Evolutionary conservation across 2,888 invertebrate genomes (phyloP), one percentile per base, ranked within the genome.

Genomic region (Drosophila ezoana): DNA sequence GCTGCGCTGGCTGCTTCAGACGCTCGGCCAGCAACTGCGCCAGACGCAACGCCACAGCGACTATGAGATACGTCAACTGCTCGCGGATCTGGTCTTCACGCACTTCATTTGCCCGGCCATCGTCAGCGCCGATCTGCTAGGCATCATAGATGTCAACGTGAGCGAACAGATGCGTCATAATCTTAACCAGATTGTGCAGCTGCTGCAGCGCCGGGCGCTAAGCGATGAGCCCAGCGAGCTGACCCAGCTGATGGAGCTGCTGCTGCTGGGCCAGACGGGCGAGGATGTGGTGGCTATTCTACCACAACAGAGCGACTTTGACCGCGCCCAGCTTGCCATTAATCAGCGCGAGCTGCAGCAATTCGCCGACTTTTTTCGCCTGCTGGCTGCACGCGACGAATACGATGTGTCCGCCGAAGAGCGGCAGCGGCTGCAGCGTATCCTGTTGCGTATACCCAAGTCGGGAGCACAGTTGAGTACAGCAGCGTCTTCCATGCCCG

Each of bases 51-150:
- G 83, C 66, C 89, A 91, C 66, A 89, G 87, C 38, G 91, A 91
- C 20, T 90, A 90, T 68, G 90, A 89, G 33, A 93, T 93, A 49
- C 93, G 93, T 41, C 93, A 93, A 60, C 95, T 99, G 81, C 97
- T 98, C 90, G 97, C 97, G 0, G 99, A 99, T 90, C 93, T 99
- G 64, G 96, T 99, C 28, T 96, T 99, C 90, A 97, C 97, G 10
- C 95, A 97, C 90, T 98, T 98, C 91, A 96, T 99, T 66, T 99
- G 99, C 89, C 98, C 98, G 3, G 99, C 98, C 0, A 97, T 99
- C 58, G 96, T 98, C 51, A 98, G 98, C 93, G 99, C 99, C 0
- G 99, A 99, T 91, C 96, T 97, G 1, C 96, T 98, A 92, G 99
- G 98, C 14, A 96, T 99, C 57, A 96, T 96, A 4, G 98, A 98